Evolutionary conservation across 2,888 invertebrate species (phyloP), one percentile per base, ranked within the genome.

Genomic region (Acanthosepion esculentum): DNA sequence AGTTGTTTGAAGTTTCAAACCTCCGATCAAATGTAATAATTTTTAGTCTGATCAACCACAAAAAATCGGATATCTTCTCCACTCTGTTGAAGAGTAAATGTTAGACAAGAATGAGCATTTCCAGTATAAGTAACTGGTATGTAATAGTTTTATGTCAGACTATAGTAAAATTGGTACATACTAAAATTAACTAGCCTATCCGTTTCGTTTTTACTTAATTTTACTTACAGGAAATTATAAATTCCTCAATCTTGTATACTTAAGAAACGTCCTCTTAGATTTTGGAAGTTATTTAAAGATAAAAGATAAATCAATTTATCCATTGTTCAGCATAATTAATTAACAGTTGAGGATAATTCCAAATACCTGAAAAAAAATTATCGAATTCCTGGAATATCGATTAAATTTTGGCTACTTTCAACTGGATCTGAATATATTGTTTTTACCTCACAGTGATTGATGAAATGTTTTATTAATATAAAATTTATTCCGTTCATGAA

Each of bases 371-470:
- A 78, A 12, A n/a, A n/a, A 33, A 78, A 33, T 78, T 5, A 12
- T 78, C 15, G 33, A 10, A 78, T 78, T 78, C 18, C 78, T 78
- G n/a, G 78, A 33, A n/a, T 78, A 78, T n/a, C 78, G 15, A 78
- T 12, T 23, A 78, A n/a, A 78, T n/a, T 78, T 78, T n/a, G n/a
- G 33, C n/a, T 78, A 78, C 78, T 33, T 78, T 78, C n/a, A n/a
- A 78, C n/a, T 78, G 78, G 78, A 78, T 12, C 78, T n/a, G 78
- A 78, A 78, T 78, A 78, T 33, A 78, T 78, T 78, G 29, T n/a
- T 78, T 78, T 78, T 78, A 78, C 78, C 78, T 78, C 78, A 78
- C 78, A 78, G 78, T 78, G 15, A 78, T 78, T 78, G 78, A n/a
- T 78, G 78, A 78, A 29, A 33, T n/a, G n/a, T 78, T 78, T 78